Evolutionary conservation across 2,113 vertebrate species (phyloP).

Genomic region (Odontesthes bonariensis): DNA sequence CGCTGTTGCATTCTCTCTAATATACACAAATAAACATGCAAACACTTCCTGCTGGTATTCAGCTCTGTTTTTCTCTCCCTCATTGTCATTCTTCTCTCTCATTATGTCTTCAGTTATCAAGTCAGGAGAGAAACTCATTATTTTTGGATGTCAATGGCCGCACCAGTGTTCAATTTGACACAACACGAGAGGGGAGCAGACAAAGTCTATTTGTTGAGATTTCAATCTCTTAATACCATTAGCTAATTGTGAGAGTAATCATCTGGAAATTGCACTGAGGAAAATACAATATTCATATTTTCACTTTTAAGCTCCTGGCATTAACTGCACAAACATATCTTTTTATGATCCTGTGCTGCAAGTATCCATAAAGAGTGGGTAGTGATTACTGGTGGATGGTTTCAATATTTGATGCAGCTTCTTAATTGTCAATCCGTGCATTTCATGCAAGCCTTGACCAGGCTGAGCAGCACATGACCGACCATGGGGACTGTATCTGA

Average conservation of each 20-base stretch:
- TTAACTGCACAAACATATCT: constrained; percentile 15
- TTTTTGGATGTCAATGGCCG: constrained; percentile 60
- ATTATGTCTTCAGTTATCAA: constrained; percentile 77
- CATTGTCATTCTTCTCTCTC: constrained; percentile 33
- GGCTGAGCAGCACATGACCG: constrained; percentile 57
- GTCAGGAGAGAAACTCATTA: constrained; percentile 70
- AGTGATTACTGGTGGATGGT: constrained; percentile 47
- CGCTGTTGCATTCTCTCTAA: constrained; percentile 41
- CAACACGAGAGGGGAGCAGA: constrained; percentile 40
- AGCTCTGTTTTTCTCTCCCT: constrained; percentile 28
- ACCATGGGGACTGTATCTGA: constrained; percentile 70
- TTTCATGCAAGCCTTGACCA: constrained; percentile 58
- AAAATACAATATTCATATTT: constrained; percentile 45
- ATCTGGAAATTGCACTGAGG: constrained; percentile 37
- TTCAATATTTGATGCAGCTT: constrained; percentile 33
- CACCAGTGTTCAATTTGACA: constrained; percentile 54
- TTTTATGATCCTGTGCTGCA: constrained; percentile 18
- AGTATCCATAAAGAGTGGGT: constrained; percentile 33
- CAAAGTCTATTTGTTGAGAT: constrained; percentile 56
- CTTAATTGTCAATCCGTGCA: constrained; percentile 63
- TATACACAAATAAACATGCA: constrained; percentile 7
- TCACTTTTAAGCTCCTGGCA: constrained; percentile 26
- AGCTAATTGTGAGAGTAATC: constrained; percentile 56
- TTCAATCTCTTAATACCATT: constrained; percentile 62
- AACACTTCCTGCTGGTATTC: constrained; percentile 11